Percentiles rank a stretch among this genome's conserved stretches.
Evolutionary conservation across 1,140 invertebrate genomes (phyloP).

Genomic region (Mactra quadrangularis): DNA sequence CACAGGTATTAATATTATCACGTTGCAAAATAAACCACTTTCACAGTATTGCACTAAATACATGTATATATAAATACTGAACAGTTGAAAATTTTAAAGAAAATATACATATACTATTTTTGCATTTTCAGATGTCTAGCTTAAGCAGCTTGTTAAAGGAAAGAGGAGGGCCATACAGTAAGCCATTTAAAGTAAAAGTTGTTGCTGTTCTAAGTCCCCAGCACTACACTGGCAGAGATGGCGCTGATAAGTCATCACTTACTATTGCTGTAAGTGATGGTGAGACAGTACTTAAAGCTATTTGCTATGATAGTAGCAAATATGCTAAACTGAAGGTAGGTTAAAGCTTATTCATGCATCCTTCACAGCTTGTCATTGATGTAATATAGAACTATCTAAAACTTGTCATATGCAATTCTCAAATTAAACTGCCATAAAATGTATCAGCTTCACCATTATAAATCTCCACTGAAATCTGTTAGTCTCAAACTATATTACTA

Average conservation of each 20-base stretch:
- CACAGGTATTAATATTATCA: background rate
- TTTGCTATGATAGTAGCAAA: constrained; percentile 24
- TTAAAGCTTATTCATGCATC: constrained; percentile 3
- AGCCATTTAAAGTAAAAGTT: constrained; percentile 11
- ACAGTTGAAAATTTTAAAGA: background rate
- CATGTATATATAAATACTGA: background rate
- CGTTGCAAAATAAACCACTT: background rate
- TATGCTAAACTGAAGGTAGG: constrained; percentile 23
- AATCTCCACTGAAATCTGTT: constrained; percentile 18
- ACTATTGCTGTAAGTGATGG: constrained; percentile 36
- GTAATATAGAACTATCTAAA: constrained; percentile 15
- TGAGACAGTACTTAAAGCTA: constrained; percentile 1
- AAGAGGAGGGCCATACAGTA: constrained; percentile 22
- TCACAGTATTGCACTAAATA: background rate
- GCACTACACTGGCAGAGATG: constrained; percentile 16
- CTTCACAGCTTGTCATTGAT: constrained; percentile 17
- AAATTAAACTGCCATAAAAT: constrained; percentile 24
- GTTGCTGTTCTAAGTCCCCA: background rate
- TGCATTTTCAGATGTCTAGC: constrained; percentile 44
- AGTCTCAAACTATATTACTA: constrained; percentile 23
- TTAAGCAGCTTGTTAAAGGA: background rate
- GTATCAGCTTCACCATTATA: constrained; percentile 17
- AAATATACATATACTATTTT: constrained; percentile 19
- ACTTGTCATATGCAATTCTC: constrained; percentile 22
- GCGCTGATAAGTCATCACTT: background rate